These are phyloP conservation scores for Pseudopodoces humilis DNA, from an alignment of 2,113 vertebrate genomes.

Conservation along the genomic window DNA sequence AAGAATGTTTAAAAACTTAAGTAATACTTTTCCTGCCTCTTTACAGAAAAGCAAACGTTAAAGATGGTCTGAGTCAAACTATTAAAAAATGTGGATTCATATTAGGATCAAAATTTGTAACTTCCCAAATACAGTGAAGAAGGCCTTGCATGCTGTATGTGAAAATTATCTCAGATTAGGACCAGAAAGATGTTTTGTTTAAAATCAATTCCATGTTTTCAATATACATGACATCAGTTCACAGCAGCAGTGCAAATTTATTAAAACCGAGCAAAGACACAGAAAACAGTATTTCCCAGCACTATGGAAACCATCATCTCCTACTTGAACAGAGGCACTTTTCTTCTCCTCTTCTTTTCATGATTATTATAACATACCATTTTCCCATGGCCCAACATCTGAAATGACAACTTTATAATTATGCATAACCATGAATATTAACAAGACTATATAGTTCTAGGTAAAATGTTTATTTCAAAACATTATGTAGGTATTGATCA, in stretches of 20 bases:
- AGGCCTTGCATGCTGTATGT: not conserved
- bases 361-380: not conserved
- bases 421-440: not conserved
- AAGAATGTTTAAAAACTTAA: not conserved
- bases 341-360: not conserved
- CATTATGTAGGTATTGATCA: not conserved
- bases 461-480: not conserved
- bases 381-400: not conserved
- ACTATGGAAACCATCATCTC: not conserved
- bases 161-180: not conserved
- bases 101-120: not conserved
- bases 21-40: not conserved
- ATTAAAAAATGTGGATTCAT: not conserved
- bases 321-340: not conserved
- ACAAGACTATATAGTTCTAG: not conserved
- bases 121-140: not conserved
- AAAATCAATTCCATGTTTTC: not conserved
- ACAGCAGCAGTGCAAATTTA: not conserved
- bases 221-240: not conserved
- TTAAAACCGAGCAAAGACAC: not conserved
- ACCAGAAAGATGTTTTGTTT: not conserved
- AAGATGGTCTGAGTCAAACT: not conserved
- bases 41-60: not conserved
- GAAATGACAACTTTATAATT: not conserved
- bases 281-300: not conserved